phyloP scores from a whole-genome alignment of 2,797 vertebrate genomes.

The Catostomus latipinnis region DNA sequence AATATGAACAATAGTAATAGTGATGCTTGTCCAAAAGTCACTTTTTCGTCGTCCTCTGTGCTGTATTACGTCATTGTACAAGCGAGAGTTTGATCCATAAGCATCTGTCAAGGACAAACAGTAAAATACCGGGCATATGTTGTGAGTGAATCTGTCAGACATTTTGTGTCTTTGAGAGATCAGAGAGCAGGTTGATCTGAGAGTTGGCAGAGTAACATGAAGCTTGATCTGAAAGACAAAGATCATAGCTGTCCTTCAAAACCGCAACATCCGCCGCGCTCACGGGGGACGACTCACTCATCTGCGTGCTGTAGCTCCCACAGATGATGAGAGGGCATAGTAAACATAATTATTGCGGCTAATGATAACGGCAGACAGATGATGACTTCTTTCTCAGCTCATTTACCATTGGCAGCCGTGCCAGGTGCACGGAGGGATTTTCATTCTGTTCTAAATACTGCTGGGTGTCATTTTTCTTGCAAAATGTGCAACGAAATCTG shows the following conservation, averaged over 20 bases:
- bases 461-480: conserved; percentile 53
- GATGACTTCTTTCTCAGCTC: conserved; percentile 64
- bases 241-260: conserved; percentile 64
- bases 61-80: conserved; percentile 14
- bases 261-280: conserved; percentile 32
- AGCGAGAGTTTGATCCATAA: conserved; percentile 39
- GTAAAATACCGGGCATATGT: conserved; percentile 40
- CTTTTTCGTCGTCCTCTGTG: not conserved
- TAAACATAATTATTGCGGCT: conserved; percentile 66
- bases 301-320: conserved; percentile 54
- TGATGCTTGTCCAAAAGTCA: not conserved
- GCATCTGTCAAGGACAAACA: conserved; percentile 58
- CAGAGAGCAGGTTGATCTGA: conserved; percentile 56
- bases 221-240: conserved; percentile 60
- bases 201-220: conserved; percentile 58
- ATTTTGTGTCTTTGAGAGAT: conserved; percentile 53
- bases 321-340: conserved; percentile 62
- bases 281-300: conserved; percentile 41
- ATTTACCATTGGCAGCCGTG: conserved; percentile 61
- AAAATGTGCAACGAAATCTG: conserved; percentile 38
- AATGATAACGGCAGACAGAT: conserved; percentile 67
- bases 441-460: conserved; percentile 58
- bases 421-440: conserved; percentile 61
- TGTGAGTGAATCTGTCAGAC: conserved; percentile 59
- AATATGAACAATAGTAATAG: too few relatives aligned